phyloP scores from a whole-genome alignment of 1,140 invertebrate species.

The Homarus americanus region DNA sequence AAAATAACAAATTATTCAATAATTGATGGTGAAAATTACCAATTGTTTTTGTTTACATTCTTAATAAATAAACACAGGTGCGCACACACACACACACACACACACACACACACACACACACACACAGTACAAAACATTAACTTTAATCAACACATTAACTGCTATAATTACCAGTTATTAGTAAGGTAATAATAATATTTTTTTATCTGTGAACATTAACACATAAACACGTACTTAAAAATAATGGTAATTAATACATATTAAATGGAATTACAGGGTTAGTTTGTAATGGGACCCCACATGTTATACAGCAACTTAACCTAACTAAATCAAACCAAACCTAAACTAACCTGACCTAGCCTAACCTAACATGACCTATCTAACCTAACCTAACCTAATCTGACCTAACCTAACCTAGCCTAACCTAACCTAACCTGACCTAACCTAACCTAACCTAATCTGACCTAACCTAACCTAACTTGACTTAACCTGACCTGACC shows the following conservation, averaged over 20 bases:
- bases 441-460: conserved; percentile 13
- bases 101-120: conserved; percentile 12
- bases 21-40: not conserved
- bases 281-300: too few species aligned
- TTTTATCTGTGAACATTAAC: too few species aligned
- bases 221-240: too few species aligned
- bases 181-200: too few species aligned
- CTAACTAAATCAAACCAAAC: conserved; percentile 6
- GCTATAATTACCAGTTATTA: too few species aligned
- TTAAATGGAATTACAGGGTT: too few species aligned
- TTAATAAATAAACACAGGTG: conserved; percentile 4
- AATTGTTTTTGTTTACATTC: not conserved
- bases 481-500: not conserved
- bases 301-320: not conserved
- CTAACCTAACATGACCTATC: too few species aligned
- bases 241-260: too few species aligned
- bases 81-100: conserved; percentile 30
- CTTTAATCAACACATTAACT: too few species aligned
- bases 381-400: conserved; percentile 18
- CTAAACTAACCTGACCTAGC: too few species aligned
- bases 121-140: conserved; percentile 2
- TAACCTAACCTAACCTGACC: not conserved
- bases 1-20: not conserved
- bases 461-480: not conserved
- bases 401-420: not conserved